These are phyloP conservation scores for Okapia johnstoni DNA, from an alignment of 2,113 vertebrate species.

Conservation along the genomic window DNA sequence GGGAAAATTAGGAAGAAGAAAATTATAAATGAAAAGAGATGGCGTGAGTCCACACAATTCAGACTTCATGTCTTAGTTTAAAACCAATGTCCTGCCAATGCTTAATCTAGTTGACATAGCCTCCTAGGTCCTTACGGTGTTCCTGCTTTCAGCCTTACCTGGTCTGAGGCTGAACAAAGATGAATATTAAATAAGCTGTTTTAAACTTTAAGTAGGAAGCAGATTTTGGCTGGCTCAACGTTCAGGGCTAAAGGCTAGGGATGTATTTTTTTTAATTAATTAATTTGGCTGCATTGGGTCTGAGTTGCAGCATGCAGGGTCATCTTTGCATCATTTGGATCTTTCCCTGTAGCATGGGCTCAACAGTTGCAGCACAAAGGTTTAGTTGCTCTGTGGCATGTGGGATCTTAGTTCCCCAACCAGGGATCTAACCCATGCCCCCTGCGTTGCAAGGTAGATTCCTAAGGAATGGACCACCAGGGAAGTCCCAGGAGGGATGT, in stretches of 20 bases:
- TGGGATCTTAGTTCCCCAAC: background rate
- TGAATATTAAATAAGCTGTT: background rate
- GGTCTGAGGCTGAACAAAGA: background rate
- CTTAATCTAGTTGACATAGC: background rate
- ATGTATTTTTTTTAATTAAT: too few species aligned
- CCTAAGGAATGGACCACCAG: background rate
- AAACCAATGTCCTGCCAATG: background rate
- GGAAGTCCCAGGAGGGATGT: background rate
- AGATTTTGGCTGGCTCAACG: background rate
- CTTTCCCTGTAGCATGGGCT: background rate
- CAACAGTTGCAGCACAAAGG: background rate
- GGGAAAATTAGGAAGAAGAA: background rate
- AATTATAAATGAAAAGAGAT: background rate
- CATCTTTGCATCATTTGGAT: background rate
- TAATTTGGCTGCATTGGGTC: background rate
- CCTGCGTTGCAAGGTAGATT: background rate
- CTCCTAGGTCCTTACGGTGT: background rate
- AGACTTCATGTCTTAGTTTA: background rate
- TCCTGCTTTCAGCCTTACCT: background rate
- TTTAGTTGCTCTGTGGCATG: background rate
- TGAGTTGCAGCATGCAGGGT: background rate
- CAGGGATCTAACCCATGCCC: background rate
- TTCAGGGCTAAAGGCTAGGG: background rate
- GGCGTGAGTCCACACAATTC: background rate
- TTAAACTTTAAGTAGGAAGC: background rate